Base-by-base conservation (phyloP, 2,113 vertebrate species). In the Bujurquina vittata region DNA sequence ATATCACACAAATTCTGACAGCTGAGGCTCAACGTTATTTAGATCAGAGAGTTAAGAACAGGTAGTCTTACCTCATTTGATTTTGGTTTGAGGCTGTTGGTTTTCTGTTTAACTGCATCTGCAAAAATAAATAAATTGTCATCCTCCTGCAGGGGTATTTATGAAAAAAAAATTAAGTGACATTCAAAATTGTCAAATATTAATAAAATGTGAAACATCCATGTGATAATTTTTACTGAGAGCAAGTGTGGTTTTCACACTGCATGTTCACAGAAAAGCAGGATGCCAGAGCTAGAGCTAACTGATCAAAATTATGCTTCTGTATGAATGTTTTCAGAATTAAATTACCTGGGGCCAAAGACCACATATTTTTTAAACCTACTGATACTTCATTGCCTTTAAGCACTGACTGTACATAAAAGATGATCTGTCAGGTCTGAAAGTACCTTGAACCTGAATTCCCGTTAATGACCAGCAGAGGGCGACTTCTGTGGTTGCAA, bases 91-190 rank as follows among this genome's bases (percentile, higher is more conserved):
- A 93, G 85, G 74, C 94, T 96, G 91, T 95, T 96, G 69, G 93
- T 96, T 93, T 96, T 97, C 80, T 91, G 95, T 73, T 96, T 94
- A 58, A 96, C 95, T 85, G 84, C 93, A 94, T 96, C 97, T 97
- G 78, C 57, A 84, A 3, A 2, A 29, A 26, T 67, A 46, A n/a
- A 72, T 20, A 1, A 31, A 9, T 33, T 54, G 23, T 22, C 10
- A 79, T 58, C 10, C 75, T 20, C n/a, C 0, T 79, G 22, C 11
- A 65, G 56, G 52, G 33, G 22, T 56, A 40, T 57, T 55, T 55
- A 72, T 49, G 65, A 17, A n/a, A 10, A 33, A 31, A 52, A 49
- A 72, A 52, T 18, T 17, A 49, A 29, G 43, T 9, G 43, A 52
- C 54, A 54, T 72, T 72, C 10, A n/a, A 52, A 14, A 31, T 72